Evolutionary conservation across 2,797 vertebrate genomes (phyloP).

Genomic region (Cossypha polioptera): DNA sequence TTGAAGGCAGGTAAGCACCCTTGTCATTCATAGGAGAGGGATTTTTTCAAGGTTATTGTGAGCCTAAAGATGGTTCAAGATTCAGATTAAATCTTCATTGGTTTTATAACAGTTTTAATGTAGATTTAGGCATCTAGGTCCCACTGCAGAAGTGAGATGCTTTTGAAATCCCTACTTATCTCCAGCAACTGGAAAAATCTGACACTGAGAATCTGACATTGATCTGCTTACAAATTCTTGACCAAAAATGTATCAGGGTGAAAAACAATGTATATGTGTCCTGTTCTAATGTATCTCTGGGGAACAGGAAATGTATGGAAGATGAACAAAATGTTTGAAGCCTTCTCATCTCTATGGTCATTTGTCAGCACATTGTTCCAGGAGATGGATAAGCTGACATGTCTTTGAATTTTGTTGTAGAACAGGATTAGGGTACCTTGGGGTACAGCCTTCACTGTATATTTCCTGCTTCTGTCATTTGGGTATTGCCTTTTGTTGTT

Average conservation of each 20-base stretch:
- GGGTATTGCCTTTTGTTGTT: background rate
- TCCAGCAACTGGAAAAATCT: background rate
- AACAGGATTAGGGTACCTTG: background rate
- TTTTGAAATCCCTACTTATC: background rate
- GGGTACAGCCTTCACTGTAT: background rate
- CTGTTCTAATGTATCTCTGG: background rate
- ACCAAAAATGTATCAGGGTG: background rate
- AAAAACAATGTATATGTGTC: accelerated
- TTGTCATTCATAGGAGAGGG: background rate
- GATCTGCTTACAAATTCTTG: background rate
- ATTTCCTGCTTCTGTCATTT: background rate
- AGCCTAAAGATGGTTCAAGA: background rate
- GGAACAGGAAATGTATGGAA: background rate
- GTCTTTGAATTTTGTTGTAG: background rate
- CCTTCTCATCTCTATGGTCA: background rate
- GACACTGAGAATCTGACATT: background rate
- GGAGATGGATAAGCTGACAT: background rate
- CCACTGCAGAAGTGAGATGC: background rate
- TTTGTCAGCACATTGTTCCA: background rate
- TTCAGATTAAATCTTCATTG: background rate
- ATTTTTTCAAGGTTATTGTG: background rate
- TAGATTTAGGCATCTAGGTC: background rate
- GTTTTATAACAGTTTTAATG: background rate
- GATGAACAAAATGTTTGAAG: background rate
- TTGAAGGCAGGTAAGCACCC: background rate